These are phyloP conservation scores for Watsonalla cultraria DNA, from an alignment of 2,888 invertebrate species.

Conservation along the genomic window DNA sequence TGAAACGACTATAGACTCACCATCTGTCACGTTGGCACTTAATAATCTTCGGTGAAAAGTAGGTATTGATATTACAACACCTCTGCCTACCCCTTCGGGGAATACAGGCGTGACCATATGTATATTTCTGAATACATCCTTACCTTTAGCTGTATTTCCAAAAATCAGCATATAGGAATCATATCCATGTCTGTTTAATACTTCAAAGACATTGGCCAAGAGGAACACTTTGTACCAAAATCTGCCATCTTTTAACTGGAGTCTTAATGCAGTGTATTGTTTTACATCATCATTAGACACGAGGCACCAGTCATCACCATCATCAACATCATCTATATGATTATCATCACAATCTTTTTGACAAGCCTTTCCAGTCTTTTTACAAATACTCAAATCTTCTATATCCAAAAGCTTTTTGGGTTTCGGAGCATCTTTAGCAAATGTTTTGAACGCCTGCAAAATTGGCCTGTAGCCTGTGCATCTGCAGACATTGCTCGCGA, in stretches of 20 bases:
- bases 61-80: no score
- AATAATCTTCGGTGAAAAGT: no score
- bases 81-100: no score
- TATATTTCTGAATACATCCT: neutral
- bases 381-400: conserved; percentile 37
- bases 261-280: conserved; percentile 16
- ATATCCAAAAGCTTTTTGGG: conserved; percentile 33
- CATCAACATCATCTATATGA: conserved; percentile 3
- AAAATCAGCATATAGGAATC: conserved; percentile 79
- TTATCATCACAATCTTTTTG: conserved; percentile 3
- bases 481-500: conserved; percentile 86
- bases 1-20: no score
- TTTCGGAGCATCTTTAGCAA: conserved; percentile 65
- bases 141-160: conserved; percentile 85
- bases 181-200: conserved; percentile 43
- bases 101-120: no score
- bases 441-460: conserved; percentile 80
- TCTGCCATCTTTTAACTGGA: conserved; percentile 42
- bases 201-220: conserved; percentile 65
- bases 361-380: conserved; percentile 24
- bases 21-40: no score
- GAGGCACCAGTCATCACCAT: conserved; percentile 46
- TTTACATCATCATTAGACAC: conserved; percentile 27
- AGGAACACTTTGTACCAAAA: conserved; percentile 73
- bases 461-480: conserved; percentile 85